phyloP scores from a whole-genome alignment of 2,113 vertebrate genomes.

The Lanius collurio region DNA sequence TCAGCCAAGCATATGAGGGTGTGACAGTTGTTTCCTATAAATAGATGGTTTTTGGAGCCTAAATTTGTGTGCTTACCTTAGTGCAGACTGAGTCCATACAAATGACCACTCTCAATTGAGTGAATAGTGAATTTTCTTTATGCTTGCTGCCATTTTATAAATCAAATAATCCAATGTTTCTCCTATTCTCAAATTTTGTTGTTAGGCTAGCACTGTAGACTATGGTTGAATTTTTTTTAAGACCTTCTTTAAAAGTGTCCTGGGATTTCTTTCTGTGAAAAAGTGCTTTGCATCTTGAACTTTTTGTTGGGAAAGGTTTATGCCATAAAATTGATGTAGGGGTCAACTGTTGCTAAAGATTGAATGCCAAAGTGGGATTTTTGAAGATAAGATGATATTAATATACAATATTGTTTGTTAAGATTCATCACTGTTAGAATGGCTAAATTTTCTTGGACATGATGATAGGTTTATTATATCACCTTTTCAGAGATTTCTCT shows the following conservation, averaged over 20 bases:
- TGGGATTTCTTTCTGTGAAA: neutral
- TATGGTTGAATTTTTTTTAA: neutral
- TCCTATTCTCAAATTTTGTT: neutral
- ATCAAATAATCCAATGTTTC: neutral
- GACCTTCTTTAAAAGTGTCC: neutral
- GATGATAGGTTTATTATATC: neutral
- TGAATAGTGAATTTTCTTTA: neutral
- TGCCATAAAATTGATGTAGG: neutral
- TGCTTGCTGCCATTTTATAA: neutral
- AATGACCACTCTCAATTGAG: neutral
- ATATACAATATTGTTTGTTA: neutral
- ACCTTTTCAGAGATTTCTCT: neutral
- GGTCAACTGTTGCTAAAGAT: neutral
- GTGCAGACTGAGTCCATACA: neutral
- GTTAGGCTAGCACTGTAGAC: neutral
- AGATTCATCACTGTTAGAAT: neutral
- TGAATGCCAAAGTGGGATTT: neutral
- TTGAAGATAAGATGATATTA: neutral
- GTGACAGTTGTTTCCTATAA: neutral
- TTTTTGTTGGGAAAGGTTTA: neutral
- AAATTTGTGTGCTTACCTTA: neutral
- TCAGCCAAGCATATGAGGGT: neutral
- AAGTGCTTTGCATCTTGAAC: neutral
- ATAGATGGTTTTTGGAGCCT: neutral
- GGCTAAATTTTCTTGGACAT: neutral